These are phyloP conservation scores for Phytoseiulus persimilis DNA, from an alignment of 2,888 invertebrate genomes.

Conservation along the genomic window DNA sequence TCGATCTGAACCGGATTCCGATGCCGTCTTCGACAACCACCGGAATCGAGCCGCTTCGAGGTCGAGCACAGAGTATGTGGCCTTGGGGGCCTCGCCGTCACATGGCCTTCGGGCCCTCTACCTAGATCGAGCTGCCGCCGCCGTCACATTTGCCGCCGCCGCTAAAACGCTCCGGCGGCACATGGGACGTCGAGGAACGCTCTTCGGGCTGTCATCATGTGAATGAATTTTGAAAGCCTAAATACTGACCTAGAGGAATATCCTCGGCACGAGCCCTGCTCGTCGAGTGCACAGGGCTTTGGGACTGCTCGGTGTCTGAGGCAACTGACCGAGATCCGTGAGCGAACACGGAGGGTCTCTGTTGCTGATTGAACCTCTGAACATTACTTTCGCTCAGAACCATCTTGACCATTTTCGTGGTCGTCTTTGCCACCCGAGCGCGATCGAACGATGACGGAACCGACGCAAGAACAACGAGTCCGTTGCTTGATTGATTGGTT, in stretches of 20 bases:
- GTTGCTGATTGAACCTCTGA: conserved; percentile 37
- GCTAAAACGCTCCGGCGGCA: background rate
- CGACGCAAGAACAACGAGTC: background rate
- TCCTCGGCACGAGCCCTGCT: conserved; percentile 15
- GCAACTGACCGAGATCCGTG: conserved; percentile 14
- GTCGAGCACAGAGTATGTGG: conserved; percentile 5
- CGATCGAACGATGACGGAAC: background rate
- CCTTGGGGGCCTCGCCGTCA: conserved; percentile 5
- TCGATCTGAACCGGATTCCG: background rate
- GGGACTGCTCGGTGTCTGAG: conserved; percentile 16
- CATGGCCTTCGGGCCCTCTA: conserved; percentile 5
- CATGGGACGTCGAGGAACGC: background rate
- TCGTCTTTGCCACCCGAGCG: background rate
- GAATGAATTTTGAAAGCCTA: background rate
- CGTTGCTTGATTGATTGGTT: background rate
- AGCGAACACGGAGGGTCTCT: conserved; percentile 31
- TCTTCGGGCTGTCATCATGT: background rate
- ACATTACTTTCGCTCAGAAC: conserved; percentile 32
- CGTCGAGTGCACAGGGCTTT: conserved; percentile 8
- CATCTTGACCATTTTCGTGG: conserved; percentile 9
- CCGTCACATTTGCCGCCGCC: background rate
- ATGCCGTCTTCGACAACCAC: background rate
- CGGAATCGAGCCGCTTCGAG: background rate
- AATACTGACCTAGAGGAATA: conserved; percentile 26
- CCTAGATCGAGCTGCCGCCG: background rate